Base-by-base conservation (phyloP, 2,888 invertebrate species). In the Chrysolina oricalcia region DNA sequence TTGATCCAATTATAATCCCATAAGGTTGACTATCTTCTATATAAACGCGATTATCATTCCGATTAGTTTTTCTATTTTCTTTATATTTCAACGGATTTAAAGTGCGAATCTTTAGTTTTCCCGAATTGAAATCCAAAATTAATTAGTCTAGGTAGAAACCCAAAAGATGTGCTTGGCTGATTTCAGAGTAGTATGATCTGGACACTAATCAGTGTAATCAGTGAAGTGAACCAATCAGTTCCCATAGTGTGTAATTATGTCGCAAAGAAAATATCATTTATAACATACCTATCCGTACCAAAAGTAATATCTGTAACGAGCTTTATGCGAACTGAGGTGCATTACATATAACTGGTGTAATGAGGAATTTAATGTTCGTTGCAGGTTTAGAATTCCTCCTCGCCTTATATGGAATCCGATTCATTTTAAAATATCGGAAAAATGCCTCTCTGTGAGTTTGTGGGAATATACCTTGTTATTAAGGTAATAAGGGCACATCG, bases 381-480 rank as follows among this genome's bases (percentile, higher is more conserved):
- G 35, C 59, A 35, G 15, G 23, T 59, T 59, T 27, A 10, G 59
- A 59, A 59, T 59, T 59, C 59, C 35, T 59, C 27, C 35, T 23
- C 35, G 59, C 59, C 59, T 59, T 59, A 27, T 59, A 59, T 8
- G 59, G 59, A 6, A 11, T n/a, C 27, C 27, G 27, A 35, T 59
- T 59, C 23, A 59, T 23, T 59, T 59, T 11, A 10, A 27, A 59
- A 35, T 59, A 59, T 59, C n/a, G 35, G 17, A 59, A 50, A 59
- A 59, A 59, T 59, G n/a, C 10, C 35, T 59, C 15, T 23, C 8
- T 59, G 59, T 66, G 46, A 19, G 66, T 64, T 43, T 43, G 66
- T 66, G 66, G 66, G 66, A 66, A 66, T n/a, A 48, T 66, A 46
- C 46, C 46, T 21, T 48, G 11, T 66, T 66, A 66, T 66, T 66